phyloP scores from a whole-genome alignment of 2,113 vertebrate genomes.

The Fukomys damarensis region DNA sequence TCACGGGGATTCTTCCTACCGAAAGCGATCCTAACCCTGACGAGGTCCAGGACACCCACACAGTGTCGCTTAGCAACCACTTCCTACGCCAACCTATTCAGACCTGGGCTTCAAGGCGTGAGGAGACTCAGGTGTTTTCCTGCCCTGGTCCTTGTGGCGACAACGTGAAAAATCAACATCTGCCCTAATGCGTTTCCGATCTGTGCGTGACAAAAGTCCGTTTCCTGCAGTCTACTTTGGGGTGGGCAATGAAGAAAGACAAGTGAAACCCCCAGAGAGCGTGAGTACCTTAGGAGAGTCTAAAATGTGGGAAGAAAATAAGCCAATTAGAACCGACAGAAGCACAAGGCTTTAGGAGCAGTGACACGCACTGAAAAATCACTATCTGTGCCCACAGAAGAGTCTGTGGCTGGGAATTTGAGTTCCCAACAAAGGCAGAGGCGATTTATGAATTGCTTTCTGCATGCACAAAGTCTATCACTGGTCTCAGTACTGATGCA shows the following conservation, averaged over 20 bases:
- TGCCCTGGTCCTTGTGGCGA: no score
- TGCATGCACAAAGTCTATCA: not conserved
- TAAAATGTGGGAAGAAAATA: not conserved
- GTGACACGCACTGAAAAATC: not conserved
- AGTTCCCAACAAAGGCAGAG: not conserved
- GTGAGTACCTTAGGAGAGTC: not conserved
- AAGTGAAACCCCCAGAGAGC: not conserved
- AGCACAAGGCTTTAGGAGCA: not conserved
- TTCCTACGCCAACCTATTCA: no score
- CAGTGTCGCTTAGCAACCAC: rapidly evolving
- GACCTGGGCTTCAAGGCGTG: not conserved
- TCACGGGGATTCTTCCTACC: rapidly evolving
- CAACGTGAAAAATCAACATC: no score
- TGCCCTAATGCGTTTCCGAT: not conserved
- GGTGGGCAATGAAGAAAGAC: not conserved
- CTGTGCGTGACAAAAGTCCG: not conserved
- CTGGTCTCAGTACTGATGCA: no score
- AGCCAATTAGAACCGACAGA: not conserved
- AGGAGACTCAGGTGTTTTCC: not conserved
- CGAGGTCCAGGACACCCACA: no score
- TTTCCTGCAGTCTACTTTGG: not conserved
- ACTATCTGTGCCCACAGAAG: not conserved
- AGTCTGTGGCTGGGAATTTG: not conserved
- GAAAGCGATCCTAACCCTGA: rapidly evolving
- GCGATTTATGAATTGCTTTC: not conserved